Percentiles rank a stretch among this genome's conserved stretches.
These are phyloP conservation scores for Pardalotus punctatus DNA, from an alignment of 2,113 vertebrate species.

Conservation along the genomic window DNA sequence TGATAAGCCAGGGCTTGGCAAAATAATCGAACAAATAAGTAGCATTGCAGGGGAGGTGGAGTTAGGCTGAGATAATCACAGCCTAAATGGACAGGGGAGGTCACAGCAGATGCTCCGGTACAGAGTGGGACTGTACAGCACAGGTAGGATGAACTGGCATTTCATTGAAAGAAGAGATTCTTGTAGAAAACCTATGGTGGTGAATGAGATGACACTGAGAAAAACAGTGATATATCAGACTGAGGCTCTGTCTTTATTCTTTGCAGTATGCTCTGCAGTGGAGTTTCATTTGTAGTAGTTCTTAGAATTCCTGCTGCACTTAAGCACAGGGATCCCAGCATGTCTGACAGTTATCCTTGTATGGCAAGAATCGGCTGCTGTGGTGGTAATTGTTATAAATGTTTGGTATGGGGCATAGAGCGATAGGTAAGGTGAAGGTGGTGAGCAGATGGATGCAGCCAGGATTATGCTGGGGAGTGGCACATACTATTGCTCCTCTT, in stretches of 20 bases:
- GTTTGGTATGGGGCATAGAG: neutral
- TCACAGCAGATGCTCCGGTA: neutral
- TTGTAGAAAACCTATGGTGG: neutral
- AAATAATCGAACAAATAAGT: constrained; percentile 28
- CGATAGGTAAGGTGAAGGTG: neutral
- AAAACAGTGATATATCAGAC: neutral
- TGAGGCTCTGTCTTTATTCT: neutral
- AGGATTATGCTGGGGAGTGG: neutral
- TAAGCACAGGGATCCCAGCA: neutral
- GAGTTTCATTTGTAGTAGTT: neutral
- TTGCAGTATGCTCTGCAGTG: neutral
- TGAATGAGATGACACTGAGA: neutral
- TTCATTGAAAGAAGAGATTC: neutral
- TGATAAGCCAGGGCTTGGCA: neutral
- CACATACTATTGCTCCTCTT: neutral
- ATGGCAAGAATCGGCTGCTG: neutral
- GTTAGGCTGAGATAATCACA: neutral
- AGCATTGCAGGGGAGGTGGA: neutral
- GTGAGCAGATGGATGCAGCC: neutral
- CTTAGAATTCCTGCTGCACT: neutral
- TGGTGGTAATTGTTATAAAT: neutral
- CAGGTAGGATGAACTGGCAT: neutral
- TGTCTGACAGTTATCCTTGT: neutral
- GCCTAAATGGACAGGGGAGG: neutral
- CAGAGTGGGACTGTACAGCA: neutral